phyloP scores from a whole-genome alignment of 2,888 invertebrate genomes.

The Phalera bucephala region DNA sequence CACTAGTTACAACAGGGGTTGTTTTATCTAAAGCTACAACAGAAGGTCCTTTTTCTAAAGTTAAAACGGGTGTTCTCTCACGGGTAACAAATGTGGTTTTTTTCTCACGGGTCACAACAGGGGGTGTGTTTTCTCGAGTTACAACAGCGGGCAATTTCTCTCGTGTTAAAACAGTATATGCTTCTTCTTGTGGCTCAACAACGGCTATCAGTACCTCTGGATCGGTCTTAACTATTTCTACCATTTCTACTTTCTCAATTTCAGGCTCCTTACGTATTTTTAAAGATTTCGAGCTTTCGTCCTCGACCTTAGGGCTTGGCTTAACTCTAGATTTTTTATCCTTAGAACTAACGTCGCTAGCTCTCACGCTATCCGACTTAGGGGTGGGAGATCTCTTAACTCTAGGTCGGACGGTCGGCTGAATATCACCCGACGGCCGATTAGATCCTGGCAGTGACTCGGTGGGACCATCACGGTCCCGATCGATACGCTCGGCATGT shows the following conservation, averaged over 20 bases:
- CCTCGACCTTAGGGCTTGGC: conserved; percentile 10
- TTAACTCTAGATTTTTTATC: conserved; percentile 27
- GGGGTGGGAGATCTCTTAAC: conserved; percentile 68
- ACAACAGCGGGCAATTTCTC: conserved; percentile 10
- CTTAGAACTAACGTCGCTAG: conserved; percentile 53
- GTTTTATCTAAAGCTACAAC: too few relatives aligned
- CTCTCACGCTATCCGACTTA: conserved; percentile 44
- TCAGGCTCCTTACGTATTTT: conserved; percentile 9
- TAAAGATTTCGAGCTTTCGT: conserved; percentile 12
- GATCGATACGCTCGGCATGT: too few relatives aligned
- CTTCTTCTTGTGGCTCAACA: conserved; percentile 1
- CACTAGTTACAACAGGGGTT: too few relatives aligned
- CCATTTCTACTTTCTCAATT: conserved; percentile 5
- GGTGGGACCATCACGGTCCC: conserved; percentile 34
- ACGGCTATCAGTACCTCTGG: conserved; percentile 3
- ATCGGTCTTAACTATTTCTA: not conserved
- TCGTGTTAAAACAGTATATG: not conserved
- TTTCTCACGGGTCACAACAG: not conserved
- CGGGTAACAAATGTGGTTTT: not conserved
- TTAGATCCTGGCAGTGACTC: conserved; percentile 61
- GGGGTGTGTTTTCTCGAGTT: not conserved
- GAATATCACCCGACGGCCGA: conserved; percentile 59
- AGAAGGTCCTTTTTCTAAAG: too few relatives aligned
- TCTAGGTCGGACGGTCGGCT: conserved; percentile 54
- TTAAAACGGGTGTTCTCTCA: too few relatives aligned